A percentile compares a stretch with the other conserved stretches of the same genome.
These are phyloP conservation scores for Pampus argenteus DNA, from an alignment of 2,797 vertebrate genomes.

Conservation along the genomic window DNA sequence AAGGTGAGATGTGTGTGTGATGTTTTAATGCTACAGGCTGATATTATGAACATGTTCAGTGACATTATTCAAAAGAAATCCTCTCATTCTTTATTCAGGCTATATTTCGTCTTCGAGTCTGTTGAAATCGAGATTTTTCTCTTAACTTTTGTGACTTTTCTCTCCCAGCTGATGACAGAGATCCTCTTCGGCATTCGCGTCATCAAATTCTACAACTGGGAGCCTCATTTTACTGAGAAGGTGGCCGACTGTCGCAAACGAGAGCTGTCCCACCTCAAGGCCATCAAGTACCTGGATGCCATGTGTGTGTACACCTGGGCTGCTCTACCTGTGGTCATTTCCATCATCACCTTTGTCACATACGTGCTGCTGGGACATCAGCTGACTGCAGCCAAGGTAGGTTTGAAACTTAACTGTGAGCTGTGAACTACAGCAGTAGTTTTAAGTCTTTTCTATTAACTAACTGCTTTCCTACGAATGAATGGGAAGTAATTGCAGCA, in stretches of 20 bases:
- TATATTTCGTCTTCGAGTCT: not conserved
- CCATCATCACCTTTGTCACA: constrained; percentile 93
- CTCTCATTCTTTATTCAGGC: not conserved
- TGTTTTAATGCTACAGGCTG: not conserved
- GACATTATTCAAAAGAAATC: too few relatives aligned
- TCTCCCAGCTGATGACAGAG: constrained; percentile 91
- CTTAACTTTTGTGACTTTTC: not conserved
- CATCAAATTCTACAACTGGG: constrained; percentile 96
- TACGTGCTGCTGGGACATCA: constrained; percentile 92
- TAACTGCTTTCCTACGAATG: too few relatives aligned
- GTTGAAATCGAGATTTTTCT: not conserved
- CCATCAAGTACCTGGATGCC: constrained; percentile 93
- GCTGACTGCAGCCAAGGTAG: constrained; percentile 95
- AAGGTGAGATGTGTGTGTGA: constrained; percentile 85
- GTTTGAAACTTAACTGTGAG: not conserved
- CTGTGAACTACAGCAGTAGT: not conserved
- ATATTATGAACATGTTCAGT: too few relatives aligned
- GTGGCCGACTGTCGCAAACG: constrained; percentile 82
- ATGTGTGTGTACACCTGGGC: constrained; percentile 97
- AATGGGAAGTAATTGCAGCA: too few relatives aligned
- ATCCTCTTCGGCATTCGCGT: constrained; percentile 93
- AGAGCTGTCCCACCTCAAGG: constrained; percentile 88
- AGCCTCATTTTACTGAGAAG: constrained; percentile 86
- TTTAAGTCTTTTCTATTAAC: not conserved
- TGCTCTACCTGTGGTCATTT: constrained; percentile 93